These are phyloP conservation scores for Pseudomyrmex concolor DNA, from an alignment of 1,140 invertebrate species.

Conservation along the genomic window DNA sequence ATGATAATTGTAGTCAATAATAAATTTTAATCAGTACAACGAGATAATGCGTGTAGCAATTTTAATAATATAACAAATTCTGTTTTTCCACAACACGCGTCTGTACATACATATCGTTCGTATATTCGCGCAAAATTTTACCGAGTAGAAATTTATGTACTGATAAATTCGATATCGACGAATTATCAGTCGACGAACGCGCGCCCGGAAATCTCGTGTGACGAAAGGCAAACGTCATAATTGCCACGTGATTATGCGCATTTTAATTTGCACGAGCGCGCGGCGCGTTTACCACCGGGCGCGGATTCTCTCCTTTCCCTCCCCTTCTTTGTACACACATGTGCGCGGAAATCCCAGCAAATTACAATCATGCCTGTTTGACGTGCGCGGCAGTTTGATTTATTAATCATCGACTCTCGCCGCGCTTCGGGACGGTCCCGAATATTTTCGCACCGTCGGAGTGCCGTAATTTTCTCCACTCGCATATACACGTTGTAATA, in stretches of 20 bases:
- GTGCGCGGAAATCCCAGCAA: slow-evolving; percentile 68
- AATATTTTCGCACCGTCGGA: slow-evolving; percentile 65
- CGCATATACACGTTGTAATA: slow-evolving; percentile 59
- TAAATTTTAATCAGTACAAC: not conserved
- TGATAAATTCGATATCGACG: slow-evolving; percentile 17
- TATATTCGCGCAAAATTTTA: not conserved
- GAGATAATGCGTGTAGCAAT: not conserved
- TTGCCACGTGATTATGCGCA: slow-evolving; percentile 78
- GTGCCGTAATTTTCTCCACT: slow-evolving; percentile 68
- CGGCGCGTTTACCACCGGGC: slow-evolving; percentile 31
- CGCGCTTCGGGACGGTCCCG: slow-evolving; percentile 53
- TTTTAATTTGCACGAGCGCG: slow-evolving; percentile 71
- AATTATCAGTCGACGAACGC: slow-evolving; percentile 26
- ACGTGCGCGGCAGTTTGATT: slow-evolving; percentile 75
- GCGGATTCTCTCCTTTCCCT: not conserved
- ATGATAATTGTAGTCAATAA: not conserved
- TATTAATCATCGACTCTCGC: slow-evolving; percentile 75
- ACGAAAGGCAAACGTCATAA: slow-evolving; percentile 76
- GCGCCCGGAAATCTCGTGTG: slow-evolving; percentile 36
- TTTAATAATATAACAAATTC: not conserved
- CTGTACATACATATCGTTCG: not conserved
- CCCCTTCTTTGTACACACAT: slow-evolving; percentile 33
- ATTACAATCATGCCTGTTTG: slow-evolving; percentile 74
- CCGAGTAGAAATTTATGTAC: not conserved
- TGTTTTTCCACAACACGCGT: not conserved